Conservation (phyloP, 35 echinoderm and acorn worm species). For the Strongylocentrotus purpuratus region DNA sequence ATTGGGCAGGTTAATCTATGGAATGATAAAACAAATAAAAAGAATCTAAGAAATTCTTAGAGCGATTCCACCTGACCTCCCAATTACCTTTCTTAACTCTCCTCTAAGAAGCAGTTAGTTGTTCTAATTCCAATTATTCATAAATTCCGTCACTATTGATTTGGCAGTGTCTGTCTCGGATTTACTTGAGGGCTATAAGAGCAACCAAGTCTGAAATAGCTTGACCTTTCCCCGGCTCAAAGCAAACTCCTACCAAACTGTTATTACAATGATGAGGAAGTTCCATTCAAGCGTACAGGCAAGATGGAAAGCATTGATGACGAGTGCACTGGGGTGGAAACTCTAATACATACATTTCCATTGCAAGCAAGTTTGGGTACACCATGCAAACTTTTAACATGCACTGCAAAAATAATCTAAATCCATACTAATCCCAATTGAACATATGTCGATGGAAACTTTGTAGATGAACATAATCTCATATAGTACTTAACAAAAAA, state of each 20-base stretch:
- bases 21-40: not conserved
- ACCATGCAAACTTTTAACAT: not conserved
- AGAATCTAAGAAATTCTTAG: not conserved
- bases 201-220: slow-evolving; percentile 20
- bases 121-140: slow-evolving; percentile 32
- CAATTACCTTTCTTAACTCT: slow-evolving; percentile 10
- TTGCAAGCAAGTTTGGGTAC: not conserved
- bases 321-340: not conserved
- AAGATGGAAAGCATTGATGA: not conserved
- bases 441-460: too few species aligned
- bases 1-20: not conserved
- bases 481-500: too few species aligned
- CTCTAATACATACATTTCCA: slow-evolving; percentile 27
- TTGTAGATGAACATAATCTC: too few species aligned
- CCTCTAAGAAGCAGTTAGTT: not conserved
- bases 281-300: not conserved
- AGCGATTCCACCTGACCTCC: not conserved
- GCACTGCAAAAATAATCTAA: not conserved
- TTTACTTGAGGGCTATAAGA: slow-evolving; percentile 31
- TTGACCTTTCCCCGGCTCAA: slow-evolving; percentile 2
- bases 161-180: not conserved
- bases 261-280: slow-evolving; percentile 42
- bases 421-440: too few species aligned
- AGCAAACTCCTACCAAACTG: not conserved
- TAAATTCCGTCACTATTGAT: slow-evolving; percentile 36